These are phyloP conservation scores for Garrulus glandarius DNA, from an alignment of 2,797 vertebrate species.

Conservation along the genomic window DNA sequence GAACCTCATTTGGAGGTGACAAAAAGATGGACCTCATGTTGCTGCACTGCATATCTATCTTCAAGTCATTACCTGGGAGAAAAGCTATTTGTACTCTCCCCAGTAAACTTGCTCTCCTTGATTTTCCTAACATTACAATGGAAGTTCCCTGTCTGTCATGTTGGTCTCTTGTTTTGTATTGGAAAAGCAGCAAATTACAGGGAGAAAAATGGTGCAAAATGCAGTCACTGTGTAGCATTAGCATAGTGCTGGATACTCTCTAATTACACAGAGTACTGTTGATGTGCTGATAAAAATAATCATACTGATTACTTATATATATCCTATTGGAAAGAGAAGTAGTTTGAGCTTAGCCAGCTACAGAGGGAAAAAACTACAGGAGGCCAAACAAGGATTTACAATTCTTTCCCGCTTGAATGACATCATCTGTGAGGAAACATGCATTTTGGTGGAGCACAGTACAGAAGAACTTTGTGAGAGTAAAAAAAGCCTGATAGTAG, in stretches of 20 bases:
- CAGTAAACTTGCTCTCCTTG: not conserved
- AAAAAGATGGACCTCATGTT: not conserved
- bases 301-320: not conserved
- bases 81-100: slow-evolving; percentile 28
- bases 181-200: not conserved
- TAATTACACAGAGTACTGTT: not conserved
- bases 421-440: not conserved
- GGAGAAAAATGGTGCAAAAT: not conserved
- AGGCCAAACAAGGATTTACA: slow-evolving; percentile 23
- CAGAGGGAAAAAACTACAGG: not conserved
- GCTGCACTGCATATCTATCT: not conserved
- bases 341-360: not conserved
- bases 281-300: not conserved
- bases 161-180: not conserved
- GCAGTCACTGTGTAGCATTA: not conserved
- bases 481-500: not conserved
- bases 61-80: not conserved
- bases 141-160: not conserved
- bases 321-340: not conserved
- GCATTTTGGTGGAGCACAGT: not conserved
- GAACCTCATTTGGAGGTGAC: not conserved
- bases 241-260: not conserved
- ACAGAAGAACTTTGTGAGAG: not conserved
- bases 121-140: not conserved
- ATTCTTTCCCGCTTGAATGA: slow-evolving; percentile 17